Conservation (phyloP, 2,113 vertebrate species). For the Leptodactylus fuscus region DNA sequence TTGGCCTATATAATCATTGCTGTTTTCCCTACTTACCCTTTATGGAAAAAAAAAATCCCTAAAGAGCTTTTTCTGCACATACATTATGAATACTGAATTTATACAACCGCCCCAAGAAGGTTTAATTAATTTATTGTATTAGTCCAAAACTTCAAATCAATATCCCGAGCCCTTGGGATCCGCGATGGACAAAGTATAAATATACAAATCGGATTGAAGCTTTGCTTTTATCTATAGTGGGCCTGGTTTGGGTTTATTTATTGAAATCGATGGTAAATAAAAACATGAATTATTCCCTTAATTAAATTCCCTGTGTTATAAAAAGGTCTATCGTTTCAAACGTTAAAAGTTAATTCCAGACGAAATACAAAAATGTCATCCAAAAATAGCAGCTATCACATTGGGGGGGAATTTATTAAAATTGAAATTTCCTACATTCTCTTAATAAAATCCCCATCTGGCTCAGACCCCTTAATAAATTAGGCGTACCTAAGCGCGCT, state of each 20-base stretch:
- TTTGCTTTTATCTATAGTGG: background rate
- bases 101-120: conserved; percentile 37
- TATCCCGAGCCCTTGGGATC: conserved; percentile 28
- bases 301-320: background rate
- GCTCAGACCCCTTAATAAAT: too few species aligned
- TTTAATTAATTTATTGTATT: conserved; percentile 57
- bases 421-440: too few species aligned
- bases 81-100: conserved; percentile 47
- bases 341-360: background rate
- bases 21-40: conserved; percentile 44
- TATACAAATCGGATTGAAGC: conserved; percentile 3
- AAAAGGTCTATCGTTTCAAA: too few species aligned
- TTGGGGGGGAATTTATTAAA: too few species aligned
- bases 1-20: conserved; percentile 46
- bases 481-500: too few species aligned
- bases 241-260: background rate
- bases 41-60: conserved; percentile 31
- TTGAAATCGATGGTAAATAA: background rate
- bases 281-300: background rate
- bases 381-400: too few species aligned
- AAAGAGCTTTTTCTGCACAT: conserved; percentile 16
- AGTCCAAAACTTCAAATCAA: conserved; percentile 51
- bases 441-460: too few species aligned
- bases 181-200: background rate
- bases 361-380: too few species aligned